phyloP scores from a whole-genome alignment of 1,140 invertebrate genomes.

The Micrasema longulum region DNA sequence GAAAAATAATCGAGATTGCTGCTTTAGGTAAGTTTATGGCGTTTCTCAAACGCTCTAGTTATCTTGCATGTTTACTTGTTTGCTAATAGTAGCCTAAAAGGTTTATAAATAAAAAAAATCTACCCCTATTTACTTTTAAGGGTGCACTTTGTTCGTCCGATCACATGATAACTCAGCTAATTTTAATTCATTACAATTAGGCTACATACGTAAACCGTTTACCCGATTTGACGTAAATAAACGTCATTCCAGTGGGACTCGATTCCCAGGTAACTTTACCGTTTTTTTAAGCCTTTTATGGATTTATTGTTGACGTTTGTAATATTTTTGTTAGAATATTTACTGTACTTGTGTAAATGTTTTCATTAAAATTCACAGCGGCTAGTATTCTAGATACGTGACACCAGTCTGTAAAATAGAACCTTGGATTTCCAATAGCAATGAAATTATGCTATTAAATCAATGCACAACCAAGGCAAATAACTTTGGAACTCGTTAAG shows the following conservation, averaged over 20 bases:
- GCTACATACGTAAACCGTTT: background rate
- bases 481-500: no score
- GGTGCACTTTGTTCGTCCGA: conserved; percentile 27
- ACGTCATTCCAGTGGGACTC: conserved; percentile 25
- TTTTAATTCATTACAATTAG: conserved; percentile 18
- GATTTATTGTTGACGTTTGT: conserved; percentile 32
- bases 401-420: conserved; percentile 2
- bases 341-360: conserved; percentile 24
- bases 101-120: no score
- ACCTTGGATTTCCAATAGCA: conserved; percentile 6
- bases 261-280: conserved; percentile 22
- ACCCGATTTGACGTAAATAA: conserved; percentile 32
- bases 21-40: conserved; percentile 38
- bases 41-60: conserved; percentile 15
- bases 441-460: no score
- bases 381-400: conserved; percentile 6
- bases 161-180: conserved; percentile 32
- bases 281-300: conserved; percentile 21
- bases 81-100: no score
- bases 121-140: conserved; percentile 39
- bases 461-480: no score
- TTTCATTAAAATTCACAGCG: background rate
- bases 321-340: no score
- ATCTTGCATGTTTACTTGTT: no score
- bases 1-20: conserved; percentile 41